These are phyloP conservation scores for Umimayanthus chanpuru DNA, from an alignment of 92 coral and sea anemone genomes.

Conservation along the genomic window DNA sequence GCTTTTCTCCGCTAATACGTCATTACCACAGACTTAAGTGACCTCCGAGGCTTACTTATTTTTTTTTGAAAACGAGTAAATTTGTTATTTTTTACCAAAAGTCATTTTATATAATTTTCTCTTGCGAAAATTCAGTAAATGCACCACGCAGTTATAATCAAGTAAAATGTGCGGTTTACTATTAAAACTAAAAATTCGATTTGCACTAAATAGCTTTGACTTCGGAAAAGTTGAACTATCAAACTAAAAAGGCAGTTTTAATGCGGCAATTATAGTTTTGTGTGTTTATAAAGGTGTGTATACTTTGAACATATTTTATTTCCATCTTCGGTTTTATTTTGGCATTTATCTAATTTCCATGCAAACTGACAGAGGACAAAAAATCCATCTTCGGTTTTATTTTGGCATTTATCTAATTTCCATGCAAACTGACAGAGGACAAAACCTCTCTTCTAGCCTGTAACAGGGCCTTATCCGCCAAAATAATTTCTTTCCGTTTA, in stretches of 20 bases:
- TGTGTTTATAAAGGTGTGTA: not conserved
- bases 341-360: too few species aligned
- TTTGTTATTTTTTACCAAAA: not conserved
- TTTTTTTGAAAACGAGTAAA: not conserved
- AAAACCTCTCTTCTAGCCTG: not conserved
- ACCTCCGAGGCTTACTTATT: not conserved
- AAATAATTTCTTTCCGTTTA: too few species aligned
- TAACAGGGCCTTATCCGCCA: not conserved
- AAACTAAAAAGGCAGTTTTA: not conserved
- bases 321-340: too few species aligned
- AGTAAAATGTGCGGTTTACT: not conserved
- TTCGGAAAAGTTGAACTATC: not conserved
- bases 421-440: too few species aligned
- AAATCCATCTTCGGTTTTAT: too few species aligned
- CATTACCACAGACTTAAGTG: not conserved
- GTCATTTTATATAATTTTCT: too few species aligned
- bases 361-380: too few species aligned
- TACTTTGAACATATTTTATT: too few species aligned
- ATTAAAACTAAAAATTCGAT: not conserved
- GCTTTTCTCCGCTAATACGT: not conserved
- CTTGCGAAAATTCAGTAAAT: too few species aligned
- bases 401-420: too few species aligned
- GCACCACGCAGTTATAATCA: not conserved
- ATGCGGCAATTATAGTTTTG: not conserved
- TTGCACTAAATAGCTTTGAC: not conserved